phyloP scores from a whole-genome alignment of 2,888 invertebrate species.

The Himalopsyche japonica region DNA sequence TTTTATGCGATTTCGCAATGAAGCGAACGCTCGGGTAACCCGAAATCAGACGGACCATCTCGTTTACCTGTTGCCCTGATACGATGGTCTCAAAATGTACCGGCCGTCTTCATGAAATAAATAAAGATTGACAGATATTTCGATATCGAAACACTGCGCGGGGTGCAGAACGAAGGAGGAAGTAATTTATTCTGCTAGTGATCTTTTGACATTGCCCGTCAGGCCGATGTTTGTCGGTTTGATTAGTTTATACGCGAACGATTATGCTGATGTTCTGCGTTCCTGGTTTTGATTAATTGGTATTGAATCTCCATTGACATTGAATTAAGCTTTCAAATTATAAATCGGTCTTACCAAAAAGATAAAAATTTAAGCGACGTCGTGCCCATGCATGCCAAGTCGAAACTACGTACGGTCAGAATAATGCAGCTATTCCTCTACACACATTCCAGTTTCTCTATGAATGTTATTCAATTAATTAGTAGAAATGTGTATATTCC shows the following conservation, averaged over 20 bases:
- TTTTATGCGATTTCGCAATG: not conserved
- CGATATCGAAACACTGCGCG: not conserved
- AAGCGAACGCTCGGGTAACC: not conserved
- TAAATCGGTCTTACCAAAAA: not conserved
- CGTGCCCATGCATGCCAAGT: not conserved
- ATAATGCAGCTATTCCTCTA: not conserved
- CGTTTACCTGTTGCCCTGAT: not conserved
- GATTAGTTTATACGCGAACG: slow-evolving; percentile 30
- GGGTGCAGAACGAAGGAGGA: not conserved
- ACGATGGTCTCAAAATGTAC: not conserved
- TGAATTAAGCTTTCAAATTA: slow-evolving; percentile 27
- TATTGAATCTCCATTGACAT: slow-evolving; percentile 31
- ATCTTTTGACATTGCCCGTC: slow-evolving; percentile 33
- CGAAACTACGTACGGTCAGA: not conserved
- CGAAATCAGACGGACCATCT: not conserved
- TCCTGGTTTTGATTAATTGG: slow-evolving; percentile 33
- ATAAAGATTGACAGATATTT: slow-evolving; percentile 14
- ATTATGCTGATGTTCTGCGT: slow-evolving; percentile 21
- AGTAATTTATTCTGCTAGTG: slow-evolving; percentile 32
- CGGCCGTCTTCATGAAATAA: not conserved
- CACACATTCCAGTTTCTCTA: not conserved
- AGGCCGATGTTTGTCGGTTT: slow-evolving; percentile 30
- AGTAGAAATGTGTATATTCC: not conserved
- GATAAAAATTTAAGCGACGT: not conserved
- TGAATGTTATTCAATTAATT: not conserved